Percentiles rank a stretch among this genome's conserved stretches.
These are phyloP conservation scores for Drosophila lacertosa DNA, from an alignment of 1,140 invertebrate species.

Conservation along the genomic window DNA sequence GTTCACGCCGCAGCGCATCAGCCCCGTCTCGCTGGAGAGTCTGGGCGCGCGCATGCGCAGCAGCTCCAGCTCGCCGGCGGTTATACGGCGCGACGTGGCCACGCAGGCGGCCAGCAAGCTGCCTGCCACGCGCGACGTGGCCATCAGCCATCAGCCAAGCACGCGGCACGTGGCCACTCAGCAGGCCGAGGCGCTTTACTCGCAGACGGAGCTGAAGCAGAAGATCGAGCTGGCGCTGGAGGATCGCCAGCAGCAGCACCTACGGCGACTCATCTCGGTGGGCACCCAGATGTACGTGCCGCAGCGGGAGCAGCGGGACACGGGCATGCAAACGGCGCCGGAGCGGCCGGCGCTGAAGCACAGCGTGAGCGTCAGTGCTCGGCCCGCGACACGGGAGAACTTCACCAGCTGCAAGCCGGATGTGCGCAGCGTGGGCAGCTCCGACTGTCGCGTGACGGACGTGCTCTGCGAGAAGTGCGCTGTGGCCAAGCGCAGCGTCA, in stretches of 20 bases:
- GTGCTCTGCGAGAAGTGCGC: slow-evolving; percentile 85
- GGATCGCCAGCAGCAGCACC: slow-evolving; percentile 76
- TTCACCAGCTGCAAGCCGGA: slow-evolving; percentile 82
- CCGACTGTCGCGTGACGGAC: slow-evolving; percentile 84
- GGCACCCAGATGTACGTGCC: slow-evolving; percentile 79
- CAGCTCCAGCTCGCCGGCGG: slow-evolving; percentile 56
- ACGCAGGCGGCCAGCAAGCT: slow-evolving; percentile 86
- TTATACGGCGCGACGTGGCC: slow-evolving; percentile 86
- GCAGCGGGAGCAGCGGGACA: slow-evolving; percentile 63
- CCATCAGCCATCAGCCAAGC: slow-evolving; percentile 40
- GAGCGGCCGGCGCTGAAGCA: slow-evolving; percentile 64
- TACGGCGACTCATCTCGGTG: slow-evolving; percentile 65
- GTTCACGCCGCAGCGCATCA: slow-evolving; percentile 79
- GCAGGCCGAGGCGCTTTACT: slow-evolving; percentile 56
- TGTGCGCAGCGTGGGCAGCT: slow-evolving; percentile 84
- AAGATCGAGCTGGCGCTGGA: slow-evolving; percentile 52
- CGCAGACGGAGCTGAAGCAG: slow-evolving; percentile 61
- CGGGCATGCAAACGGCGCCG: slow-evolving; percentile 66
- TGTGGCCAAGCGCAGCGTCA: slow-evolving; percentile 82
- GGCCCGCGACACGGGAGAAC: slow-evolving; percentile 73
- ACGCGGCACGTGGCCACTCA: slow-evolving; percentile 59
- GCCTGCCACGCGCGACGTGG: slow-evolving; percentile 64
- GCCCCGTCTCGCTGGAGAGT: slow-evolving; percentile 78
- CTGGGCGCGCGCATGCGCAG: slow-evolving; percentile 70
- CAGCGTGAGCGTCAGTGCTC: slow-evolving; percentile 52